Conservation (phyloP, 2,888 invertebrate species). For the Tillus elongatus region DNA sequence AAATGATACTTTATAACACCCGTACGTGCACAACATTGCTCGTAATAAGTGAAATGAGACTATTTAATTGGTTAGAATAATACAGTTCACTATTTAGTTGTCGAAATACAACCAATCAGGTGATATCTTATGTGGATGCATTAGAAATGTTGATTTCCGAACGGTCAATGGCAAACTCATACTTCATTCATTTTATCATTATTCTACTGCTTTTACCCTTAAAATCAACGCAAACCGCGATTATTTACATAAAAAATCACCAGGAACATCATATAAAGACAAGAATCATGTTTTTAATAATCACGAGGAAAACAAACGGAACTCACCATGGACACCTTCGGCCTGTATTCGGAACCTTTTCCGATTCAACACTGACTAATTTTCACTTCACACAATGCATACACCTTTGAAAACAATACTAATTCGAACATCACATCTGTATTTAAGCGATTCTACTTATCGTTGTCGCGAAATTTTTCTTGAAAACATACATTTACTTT, state of each 20-base stretch:
- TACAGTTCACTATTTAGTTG: constrained; percentile 43
- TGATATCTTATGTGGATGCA: constrained; percentile 40
- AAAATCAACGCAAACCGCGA: too few species aligned
- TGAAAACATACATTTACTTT: constrained; percentile 33
- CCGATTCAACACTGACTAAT: constrained; percentile 19
- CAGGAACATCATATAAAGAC: too few species aligned
- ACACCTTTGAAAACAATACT: constrained; percentile 22
- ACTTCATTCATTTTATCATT: too few species aligned
- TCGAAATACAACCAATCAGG: constrained; percentile 45
- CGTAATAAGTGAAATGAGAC: constrained; percentile 37
- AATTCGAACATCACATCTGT: constrained; percentile 26
- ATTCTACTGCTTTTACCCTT: too few species aligned
- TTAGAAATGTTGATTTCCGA: constrained; percentile 44
- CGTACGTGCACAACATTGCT: constrained; percentile 28
- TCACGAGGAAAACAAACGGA: constrained; percentile 27
- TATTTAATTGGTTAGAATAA: constrained; percentile 46
- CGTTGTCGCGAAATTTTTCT: constrained; percentile 25
- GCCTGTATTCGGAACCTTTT: constrained; percentile 26
- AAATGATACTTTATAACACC: constrained; percentile 13
- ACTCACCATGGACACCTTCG: constrained; percentile 43
- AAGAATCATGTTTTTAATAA: too few species aligned
- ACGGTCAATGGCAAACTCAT: too few species aligned
- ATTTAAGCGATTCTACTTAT: constrained; percentile 26
- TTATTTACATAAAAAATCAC: too few species aligned
- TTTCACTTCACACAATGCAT: constrained; percentile 25